phyloP scores from a whole-genome alignment of 2,888 invertebrate genomes.

The Uropetala carovei region DNA sequence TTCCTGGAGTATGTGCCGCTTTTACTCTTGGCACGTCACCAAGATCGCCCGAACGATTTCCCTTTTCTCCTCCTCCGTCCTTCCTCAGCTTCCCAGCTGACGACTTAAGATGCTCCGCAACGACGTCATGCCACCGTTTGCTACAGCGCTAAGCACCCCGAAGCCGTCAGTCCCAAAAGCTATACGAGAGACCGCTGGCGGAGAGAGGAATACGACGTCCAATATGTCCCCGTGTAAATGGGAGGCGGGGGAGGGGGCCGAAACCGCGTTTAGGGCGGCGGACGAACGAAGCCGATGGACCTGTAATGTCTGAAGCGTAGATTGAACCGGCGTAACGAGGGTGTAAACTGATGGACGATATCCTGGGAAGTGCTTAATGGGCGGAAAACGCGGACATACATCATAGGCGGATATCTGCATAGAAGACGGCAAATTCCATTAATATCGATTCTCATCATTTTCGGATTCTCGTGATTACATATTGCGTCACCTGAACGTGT shows the following conservation, averaged over 20 bases:
- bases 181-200: conserved; percentile 4
- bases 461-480: not conserved
- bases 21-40: not conserved
- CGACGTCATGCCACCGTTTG: not conserved
- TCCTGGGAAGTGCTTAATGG: not conserved
- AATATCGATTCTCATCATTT: not conserved
- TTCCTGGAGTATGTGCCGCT: too few relatives aligned
- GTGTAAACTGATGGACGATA: conserved; percentile 16
- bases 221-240: conserved; percentile 16
- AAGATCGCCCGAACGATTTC: not conserved
- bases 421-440: not conserved
- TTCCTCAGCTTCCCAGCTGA: too few relatives aligned
- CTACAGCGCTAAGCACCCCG: not conserved
- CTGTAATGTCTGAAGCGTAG: not conserved
- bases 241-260: not conserved
- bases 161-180: conserved; percentile 5
- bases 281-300: conserved; percentile 33
- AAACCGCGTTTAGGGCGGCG: conserved; percentile 8
- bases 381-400: not conserved
- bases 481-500: too few relatives aligned
- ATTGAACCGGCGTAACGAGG: not conserved
- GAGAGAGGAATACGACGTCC: not conserved
- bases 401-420: not conserved
- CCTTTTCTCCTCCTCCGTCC: not conserved
- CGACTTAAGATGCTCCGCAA: not conserved